Evolutionary conservation across 1,140 invertebrate genomes (phyloP), one percentile per base, ranked within the genome.

Genomic region (Pogonognathellus flavescens): DNA sequence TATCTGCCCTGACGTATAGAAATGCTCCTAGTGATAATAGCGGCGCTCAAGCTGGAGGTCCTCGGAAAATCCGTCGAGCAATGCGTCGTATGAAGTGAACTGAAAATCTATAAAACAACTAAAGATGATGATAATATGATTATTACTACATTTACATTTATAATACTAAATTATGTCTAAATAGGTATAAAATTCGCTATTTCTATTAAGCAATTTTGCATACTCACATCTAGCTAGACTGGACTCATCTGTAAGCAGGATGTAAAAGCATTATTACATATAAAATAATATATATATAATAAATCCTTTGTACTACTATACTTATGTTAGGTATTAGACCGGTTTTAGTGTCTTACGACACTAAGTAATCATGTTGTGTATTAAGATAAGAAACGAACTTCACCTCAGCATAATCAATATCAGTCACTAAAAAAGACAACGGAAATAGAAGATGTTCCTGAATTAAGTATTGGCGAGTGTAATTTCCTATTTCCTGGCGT

Each of bases 401-500:
- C 31, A 41, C 31, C 31, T 41, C 31, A 41, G 31, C 31, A 41
- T 41, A 41, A 41, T 41, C 31, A 41, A 41, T 41, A 66, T 25
- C 70, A 50, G 13, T 41, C 31, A 14, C 41, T 41, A 18, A 50
- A 76, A 76, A 76, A 76, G 70, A 76, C 70, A 76, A 31, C 25
- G 70, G 70, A 76, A 76, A 76, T 76, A 18, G 41, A 50, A 76
- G 70, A 76, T 76, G 70, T 76, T 76, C 14, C 66, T 76, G 14
- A 25, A 70, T 70, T 31, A 13, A 25, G 31, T 70, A 41, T 31
- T 25, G 66, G 4, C 7, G 13, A 76, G 16, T 66, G 16, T 16
- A 49, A 31, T 76, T 76, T 76, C 70, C 70, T 76, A 76, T 76
- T 76, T 76, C 70, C 70, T 76, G 70, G 31, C 31, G 70, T 31